Percentiles rank a stretch among this genome's conserved stretches.
phyloP scores from a whole-genome alignment of 2,888 invertebrate species.

The Luperina nickerlii region DNA sequence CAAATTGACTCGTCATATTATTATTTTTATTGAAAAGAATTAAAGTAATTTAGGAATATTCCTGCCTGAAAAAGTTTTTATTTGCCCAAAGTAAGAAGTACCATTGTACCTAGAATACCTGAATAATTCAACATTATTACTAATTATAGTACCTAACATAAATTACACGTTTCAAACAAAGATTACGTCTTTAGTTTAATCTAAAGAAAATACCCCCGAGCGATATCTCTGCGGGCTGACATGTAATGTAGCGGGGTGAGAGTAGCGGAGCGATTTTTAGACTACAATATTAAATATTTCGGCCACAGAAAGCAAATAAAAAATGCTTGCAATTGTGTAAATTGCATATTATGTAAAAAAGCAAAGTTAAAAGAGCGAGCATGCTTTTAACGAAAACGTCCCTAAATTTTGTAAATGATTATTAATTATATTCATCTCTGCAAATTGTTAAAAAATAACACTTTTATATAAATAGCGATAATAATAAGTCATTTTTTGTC shows the following conservation, averaged over 20 bases:
- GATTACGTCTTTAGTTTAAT: slow-evolving; percentile 59
- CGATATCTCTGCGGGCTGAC: slow-evolving; percentile 50
- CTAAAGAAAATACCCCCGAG: slow-evolving; percentile 60
- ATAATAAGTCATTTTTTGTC: no score
- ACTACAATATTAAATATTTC: no score
- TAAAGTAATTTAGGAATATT: background rate
- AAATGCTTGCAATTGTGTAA: no score
- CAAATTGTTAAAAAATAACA: no score
- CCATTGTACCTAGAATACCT: no score
- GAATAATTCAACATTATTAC: background rate
- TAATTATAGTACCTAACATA: slow-evolving; percentile 33
- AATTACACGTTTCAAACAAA: slow-evolving; percentile 47
- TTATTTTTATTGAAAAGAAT: background rate
- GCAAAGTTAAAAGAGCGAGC: no score
- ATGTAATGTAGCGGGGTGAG: slow-evolving; percentile 4
- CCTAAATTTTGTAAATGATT: no score
- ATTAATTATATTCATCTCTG: no score
- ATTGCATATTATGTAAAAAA: no score
- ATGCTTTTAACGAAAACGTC: no score
- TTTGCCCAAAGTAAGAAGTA: background rate
- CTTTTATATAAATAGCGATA: no score
- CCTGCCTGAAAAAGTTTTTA: background rate
- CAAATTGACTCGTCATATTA: background rate
- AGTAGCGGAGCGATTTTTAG: background rate
- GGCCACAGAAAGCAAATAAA: no score